Evolutionary conservation across 37 sponge, comb jelly and placozoan species (phyloP).

Genomic region (Theonella swinhoei): DNA sequence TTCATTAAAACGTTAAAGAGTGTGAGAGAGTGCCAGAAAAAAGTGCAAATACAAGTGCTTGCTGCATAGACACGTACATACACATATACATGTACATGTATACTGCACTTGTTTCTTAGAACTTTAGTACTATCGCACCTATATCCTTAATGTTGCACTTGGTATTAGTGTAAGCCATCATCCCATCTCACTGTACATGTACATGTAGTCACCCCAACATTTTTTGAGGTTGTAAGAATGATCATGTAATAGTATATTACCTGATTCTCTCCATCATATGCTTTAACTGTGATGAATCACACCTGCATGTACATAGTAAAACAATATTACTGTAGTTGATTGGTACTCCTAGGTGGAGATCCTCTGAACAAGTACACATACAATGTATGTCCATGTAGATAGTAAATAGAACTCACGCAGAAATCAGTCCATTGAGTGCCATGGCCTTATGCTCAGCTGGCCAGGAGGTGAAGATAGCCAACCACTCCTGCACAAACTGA

Average conservation of each 20-base stretch:
- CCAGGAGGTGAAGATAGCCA: constrained; percentile 46
- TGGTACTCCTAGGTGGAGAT: too few species aligned
- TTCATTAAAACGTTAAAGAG: too few species aligned
- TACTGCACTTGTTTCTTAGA: background rate
- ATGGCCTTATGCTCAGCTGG: constrained; percentile 49
- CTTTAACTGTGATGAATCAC: constrained; percentile 60
- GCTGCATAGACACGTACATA: background rate
- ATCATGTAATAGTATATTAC: background rate
- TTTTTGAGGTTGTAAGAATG: too few species aligned
- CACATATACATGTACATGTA: background rate
- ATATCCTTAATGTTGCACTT: too few species aligned
- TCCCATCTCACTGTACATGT: too few species aligned
- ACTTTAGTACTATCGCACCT: background rate
- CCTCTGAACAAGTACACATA: background rate
- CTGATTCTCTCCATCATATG: constrained; percentile 58
- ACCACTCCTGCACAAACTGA: constrained; percentile 58
- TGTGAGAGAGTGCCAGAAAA: too few species aligned
- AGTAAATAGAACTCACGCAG: constrained; percentile 31
- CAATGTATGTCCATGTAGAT: background rate
- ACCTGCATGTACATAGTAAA: too few species aligned
- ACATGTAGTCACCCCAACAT: too few species aligned
- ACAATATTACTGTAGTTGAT: too few species aligned
- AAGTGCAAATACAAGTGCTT: background rate
- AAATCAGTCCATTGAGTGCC: constrained; percentile 62
- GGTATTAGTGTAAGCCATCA: too few species aligned